Base-by-base conservation (phyloP, 2,113 vertebrate genomes). In the Noturus placidus region DNA sequence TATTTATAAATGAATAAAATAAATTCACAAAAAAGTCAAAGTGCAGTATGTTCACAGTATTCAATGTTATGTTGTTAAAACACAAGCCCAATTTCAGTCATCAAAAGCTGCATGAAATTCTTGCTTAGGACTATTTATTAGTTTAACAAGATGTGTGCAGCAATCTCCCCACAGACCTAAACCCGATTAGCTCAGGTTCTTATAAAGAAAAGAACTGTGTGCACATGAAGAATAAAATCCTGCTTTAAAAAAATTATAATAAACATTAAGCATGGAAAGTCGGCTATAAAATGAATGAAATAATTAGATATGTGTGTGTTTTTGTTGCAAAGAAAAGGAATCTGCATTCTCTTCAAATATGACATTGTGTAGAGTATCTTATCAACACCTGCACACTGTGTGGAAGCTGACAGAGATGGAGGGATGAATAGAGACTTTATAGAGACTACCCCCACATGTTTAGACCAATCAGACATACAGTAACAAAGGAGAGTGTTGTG, bases 371-470 rank as follows among this genome's bases (percentile, higher is more conserved):
- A 30, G 11, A 30, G 63, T 15, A 5, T 65, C 61, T 69, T 69
- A 38, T 72, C 22, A 46, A 74, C 74, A 27, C 25, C 20, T 77
- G 74, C 25, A 77, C 74, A 15, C 25, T 77, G 70, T 52, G 72
- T 76, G 20, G 4, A 72, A 72, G 35, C 69, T 74, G 76, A 1
- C 54, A 80, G 19, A 25, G 30, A 59, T 80, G 54, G 17, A 5
- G 3, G 50, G 22, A 7, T 57, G 50, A 4, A 59, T 5, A n/a
- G 5, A 80, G 17, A 81, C 33, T 35, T 35, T 7, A 11, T 35
- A 59, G 57, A 38, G 56, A 59, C 79, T 38, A 27, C 67, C 91
- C 92, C 94, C 93, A 94, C 92, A 94, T 93, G 91, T 88, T 57
- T 85, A 35, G 30, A n/a, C 85, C 86, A 82, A 72, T 87, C 86